Evolutionary conservation across 2,797 vertebrate species (phyloP).

Genomic region (Morus bassanus): DNA sequence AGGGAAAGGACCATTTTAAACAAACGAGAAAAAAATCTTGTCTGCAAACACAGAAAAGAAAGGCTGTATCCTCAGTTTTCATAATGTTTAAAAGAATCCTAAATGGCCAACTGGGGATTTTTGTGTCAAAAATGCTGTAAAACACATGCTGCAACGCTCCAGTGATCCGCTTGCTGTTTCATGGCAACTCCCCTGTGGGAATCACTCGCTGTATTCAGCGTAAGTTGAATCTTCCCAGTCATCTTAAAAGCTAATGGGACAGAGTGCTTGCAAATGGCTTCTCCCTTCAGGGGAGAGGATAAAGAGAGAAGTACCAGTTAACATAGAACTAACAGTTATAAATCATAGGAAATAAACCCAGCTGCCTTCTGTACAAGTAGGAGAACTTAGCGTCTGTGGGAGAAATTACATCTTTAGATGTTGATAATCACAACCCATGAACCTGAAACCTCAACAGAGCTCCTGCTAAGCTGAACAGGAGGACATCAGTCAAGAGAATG

Average conservation of each 20-base stretch:
- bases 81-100: not conserved
- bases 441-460: not conserved
- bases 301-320: not conserved
- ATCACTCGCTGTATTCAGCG: fast-evolving
- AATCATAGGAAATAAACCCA: not conserved
- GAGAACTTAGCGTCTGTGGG: not conserved
- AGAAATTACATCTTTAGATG: not conserved
- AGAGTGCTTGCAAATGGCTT: not conserved
- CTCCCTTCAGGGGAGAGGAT: not conserved
- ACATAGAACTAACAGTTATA: not conserved
- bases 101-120: not conserved
- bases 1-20: not conserved
- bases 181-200: not conserved
- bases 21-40: not conserved
- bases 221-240: not conserved
- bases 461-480: not conserved
- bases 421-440: not conserved
- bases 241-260: conserved; percentile 23
- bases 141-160: not conserved
- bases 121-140: not conserved
- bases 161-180: not conserved
- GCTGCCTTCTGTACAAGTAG: not conserved
- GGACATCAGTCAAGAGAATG: not conserved
- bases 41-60: not conserved
- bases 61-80: not conserved